Conservation (phyloP, 2,113 vertebrate species). For the Grammatotria lemairii region DNA sequence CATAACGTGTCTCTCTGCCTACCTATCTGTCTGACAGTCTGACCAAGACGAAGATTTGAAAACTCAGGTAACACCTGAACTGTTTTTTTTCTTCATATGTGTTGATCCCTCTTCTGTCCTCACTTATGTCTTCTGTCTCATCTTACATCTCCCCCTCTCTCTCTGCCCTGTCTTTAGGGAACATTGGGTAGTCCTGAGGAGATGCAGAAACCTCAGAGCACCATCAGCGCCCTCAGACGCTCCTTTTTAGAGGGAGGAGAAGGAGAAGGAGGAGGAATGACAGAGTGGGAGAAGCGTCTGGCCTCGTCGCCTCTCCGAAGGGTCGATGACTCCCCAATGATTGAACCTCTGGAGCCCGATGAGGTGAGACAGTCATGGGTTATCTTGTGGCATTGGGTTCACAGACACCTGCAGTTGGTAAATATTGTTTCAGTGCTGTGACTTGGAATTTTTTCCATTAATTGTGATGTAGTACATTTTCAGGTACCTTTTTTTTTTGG, state of each 20-base stretch:
- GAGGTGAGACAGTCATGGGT: conserved; percentile 67
- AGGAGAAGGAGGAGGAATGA: conserved; percentile 59
- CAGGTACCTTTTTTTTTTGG: neutral
- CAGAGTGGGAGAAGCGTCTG: conserved; percentile 94
- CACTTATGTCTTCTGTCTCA: neutral
- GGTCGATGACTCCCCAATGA: conserved; percentile 92
- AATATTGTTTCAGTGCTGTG: neutral
- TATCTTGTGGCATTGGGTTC: neutral
- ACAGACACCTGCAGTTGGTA: neutral
- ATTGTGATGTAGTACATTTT: neutral
- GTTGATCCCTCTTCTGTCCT: neutral
- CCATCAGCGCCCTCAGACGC: conserved; percentile 90
- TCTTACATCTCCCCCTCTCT: neutral
- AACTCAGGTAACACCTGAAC: conserved; percentile 29
- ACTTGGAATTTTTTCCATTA: neutral
- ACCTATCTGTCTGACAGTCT: conserved; percentile 15
- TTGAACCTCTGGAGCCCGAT: conserved; percentile 89
- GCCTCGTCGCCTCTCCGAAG: conserved; percentile 86
- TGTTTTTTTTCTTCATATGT: neutral
- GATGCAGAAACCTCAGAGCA: conserved; percentile 81
- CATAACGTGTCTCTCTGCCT: neutral
- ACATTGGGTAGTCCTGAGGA: conserved; percentile 79
- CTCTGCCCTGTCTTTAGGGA: conserved; percentile 32
- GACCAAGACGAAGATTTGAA: conserved; percentile 88
- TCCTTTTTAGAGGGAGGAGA: conserved; percentile 86